phyloP scores from a whole-genome alignment of 2,888 invertebrate species.

The Strigamia transsilvanica region DNA sequence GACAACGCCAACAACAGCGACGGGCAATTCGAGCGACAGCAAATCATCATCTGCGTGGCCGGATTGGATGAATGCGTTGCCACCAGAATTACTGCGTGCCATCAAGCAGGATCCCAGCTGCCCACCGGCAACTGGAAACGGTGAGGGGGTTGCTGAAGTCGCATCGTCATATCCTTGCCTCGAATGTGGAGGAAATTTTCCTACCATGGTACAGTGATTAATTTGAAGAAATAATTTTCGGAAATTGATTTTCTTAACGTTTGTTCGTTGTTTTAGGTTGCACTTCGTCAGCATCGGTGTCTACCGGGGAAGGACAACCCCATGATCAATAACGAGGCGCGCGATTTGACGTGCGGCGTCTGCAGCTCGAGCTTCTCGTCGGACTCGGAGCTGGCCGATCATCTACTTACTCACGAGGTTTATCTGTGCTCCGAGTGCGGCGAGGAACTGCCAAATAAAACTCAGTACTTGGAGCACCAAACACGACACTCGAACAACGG shows the following conservation, averaged over 20 bases:
- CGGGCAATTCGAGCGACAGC: neutral
- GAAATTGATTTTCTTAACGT: neutral
- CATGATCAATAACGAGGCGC: conserved; percentile 9
- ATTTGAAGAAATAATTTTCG: neutral
- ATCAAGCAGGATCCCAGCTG: conserved; percentile 44
- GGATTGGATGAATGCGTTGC: conserved; percentile 50
- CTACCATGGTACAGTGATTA: conserved; percentile 11
- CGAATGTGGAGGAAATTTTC: conserved; percentile 47
- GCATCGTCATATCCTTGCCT: conserved; percentile 12
- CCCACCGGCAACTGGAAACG: neutral
- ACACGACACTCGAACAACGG: conserved; percentile 27
- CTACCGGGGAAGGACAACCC: conserved; percentile 50
- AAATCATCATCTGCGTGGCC: conserved; percentile 14
- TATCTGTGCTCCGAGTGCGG: conserved; percentile 50
- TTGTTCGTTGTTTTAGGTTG: neutral
- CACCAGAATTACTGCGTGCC: conserved; percentile 37
- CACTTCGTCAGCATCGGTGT: conserved; percentile 39
- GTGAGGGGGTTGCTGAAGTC: neutral
- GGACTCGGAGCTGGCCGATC: conserved; percentile 48
- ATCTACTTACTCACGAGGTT: conserved; percentile 43
- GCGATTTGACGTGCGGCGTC: conserved; percentile 45
- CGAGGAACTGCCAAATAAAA: conserved; percentile 47
- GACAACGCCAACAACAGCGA: neutral
- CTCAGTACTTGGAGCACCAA: conserved; percentile 48
- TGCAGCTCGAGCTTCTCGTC: conserved; percentile 44